Evolutionary conservation across 2,113 vertebrate species (phyloP), one percentile per base, ranked within the genome.

Genomic region (Sylvilagus bachmani): DNA sequence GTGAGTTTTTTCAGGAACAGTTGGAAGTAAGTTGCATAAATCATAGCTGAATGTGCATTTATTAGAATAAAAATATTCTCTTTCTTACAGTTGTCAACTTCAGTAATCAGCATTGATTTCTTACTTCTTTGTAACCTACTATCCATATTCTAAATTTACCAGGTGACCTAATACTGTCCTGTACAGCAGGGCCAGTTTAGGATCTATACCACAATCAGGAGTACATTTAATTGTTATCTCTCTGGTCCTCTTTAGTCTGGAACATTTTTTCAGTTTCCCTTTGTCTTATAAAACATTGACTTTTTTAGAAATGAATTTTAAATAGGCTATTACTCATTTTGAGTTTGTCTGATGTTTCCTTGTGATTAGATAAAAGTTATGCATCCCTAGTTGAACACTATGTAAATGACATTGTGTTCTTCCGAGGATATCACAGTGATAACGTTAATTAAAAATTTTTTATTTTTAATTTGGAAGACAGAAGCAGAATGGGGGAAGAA

Each of bases 331-430:
- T 93, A 3, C 2, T 80, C 8, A 78, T 89, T 61, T 90, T 92
- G 44, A 94, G 6, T 93, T 85, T 94, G 10, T 90, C 61, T 66
- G 51, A 58, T 49, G 38, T 84, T 94, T 74, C 33, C 22, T 78
- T 88, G 58, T 79, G 36, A 61, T 93, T 62, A 62, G 51, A 51
- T 75, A 75, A 58, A 80, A 25, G 16, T 12, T 89, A 36, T 79
- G 4, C 24, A 49, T 90, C 82, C n/a, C 44, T 77, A 51, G 14
- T 92, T 9, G 33, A 77, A 62, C 73, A 44, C 4, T 75, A 61
- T 33, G 8, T 12, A 24, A 77, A 19, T n/a, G 44, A 81, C 11
- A 49, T 19, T 91, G 11, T 71, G 73, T 80, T 16, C 64, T 85
- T 94, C 69, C 19, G 44, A 86, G 27, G 31, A 16, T 25, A 79